Base-by-base conservation (phyloP, 2,797 vertebrate species). In the Macropodus opercularis region DNA sequence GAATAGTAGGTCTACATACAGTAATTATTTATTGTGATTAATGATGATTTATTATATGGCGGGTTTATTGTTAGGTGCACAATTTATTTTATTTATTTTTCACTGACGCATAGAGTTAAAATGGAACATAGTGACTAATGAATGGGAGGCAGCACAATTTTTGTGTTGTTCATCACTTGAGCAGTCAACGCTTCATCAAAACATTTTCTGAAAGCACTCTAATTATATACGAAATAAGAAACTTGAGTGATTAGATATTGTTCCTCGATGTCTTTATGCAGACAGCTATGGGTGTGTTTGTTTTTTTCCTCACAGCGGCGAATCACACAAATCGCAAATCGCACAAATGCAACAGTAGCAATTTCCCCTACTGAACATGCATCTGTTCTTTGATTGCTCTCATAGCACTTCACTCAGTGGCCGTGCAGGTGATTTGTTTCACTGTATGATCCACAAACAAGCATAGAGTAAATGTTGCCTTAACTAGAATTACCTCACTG, bases 361-460 rank as follows among this genome's bases (percentile, higher is more conserved):
- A 80, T 89, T 88, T 82, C 78, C 80, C 73, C 68, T 69, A 69
- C 75, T 79, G 77, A 82, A 75, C 65, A 54, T 69, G n/a, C 72
- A 62, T 79, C 53, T 75, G 61, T 62, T 75, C 51, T 73, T 70
- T 75, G 63, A 79, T 82, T 83, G 63, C 61, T 75, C 68, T 44
- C 60, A 31, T n/a, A 35, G 49, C 31, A 42, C 63, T 75, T 57
- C 59, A 52, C 29, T 70, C 47, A 77, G 77, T 57, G 26, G 63
- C 71, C 49, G 32, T 69, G 63, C 80, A 65, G 59, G 72, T 85
- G 71, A 88, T 87, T 86, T 81, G 72, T 79, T 87, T 73, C 55
- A 64, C 76, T 77, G 78, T 69, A 56, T 51, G 69, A 66, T 67
- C 78, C 54, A 61, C 67, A 69, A 69, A 79, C 46, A 75, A 60